Evolutionary conservation across 2,797 vertebrate species (phyloP).

Genomic region (Mormyrops attenuatus): DNA sequence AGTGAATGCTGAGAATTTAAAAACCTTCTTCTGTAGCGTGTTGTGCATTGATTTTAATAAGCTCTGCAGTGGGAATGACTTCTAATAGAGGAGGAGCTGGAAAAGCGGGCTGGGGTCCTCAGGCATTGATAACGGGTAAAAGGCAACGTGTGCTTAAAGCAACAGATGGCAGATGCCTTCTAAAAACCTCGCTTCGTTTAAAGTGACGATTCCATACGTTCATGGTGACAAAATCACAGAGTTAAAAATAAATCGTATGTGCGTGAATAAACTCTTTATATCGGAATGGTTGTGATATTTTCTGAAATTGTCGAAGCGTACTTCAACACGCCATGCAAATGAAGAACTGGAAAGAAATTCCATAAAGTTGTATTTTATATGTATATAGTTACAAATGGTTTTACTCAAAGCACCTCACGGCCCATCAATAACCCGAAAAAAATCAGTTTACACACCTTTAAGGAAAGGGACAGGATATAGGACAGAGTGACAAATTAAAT

Average conservation of each 20-base stretch:
- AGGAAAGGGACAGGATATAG: background rate
- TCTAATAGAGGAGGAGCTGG: background rate
- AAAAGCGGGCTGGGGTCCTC: background rate
- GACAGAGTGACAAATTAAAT: background rate
- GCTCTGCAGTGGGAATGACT: background rate
- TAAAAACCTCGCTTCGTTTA: background rate
- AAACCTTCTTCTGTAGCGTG: background rate
- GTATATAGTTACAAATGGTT: background rate
- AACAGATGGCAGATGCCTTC: background rate
- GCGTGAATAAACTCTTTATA: background rate
- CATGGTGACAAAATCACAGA: background rate
- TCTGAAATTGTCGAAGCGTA: background rate
- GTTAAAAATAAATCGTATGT: background rate
- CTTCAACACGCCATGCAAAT: background rate
- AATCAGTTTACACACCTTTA: background rate
- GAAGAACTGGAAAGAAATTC: background rate
- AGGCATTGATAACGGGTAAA: conserved; percentile 1
- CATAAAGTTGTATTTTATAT: background rate
- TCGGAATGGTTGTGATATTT: background rate
- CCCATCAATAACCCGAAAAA: background rate
- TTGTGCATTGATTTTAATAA: background rate
- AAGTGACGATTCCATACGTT: background rate
- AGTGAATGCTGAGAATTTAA: background rate
- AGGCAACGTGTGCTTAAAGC: background rate
- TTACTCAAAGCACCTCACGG: background rate